Conservation (phyloP, 23 tunicate species). For the Trididemnum nubilum region DNA sequence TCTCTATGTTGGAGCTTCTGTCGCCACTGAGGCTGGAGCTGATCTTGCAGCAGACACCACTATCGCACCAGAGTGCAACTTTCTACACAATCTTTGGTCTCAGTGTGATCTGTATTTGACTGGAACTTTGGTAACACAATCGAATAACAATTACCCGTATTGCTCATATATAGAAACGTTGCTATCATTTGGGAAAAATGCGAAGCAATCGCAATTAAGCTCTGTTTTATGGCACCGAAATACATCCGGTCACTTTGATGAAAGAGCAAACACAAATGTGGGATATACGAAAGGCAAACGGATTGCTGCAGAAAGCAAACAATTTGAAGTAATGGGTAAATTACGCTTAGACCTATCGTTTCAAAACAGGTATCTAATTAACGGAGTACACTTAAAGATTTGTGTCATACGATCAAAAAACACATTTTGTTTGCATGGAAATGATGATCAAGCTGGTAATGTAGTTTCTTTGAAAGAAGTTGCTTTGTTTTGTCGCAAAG, state of each 20-base stretch:
- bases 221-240: neutral
- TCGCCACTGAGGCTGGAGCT: too few relatives aligned
- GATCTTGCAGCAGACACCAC: too few relatives aligned
- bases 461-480: neutral
- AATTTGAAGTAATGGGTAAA: conserved; percentile 14
- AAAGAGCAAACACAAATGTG: conserved; percentile 3
- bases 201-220: neutral
- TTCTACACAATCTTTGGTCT: conserved; percentile 10
- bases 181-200: too few relatives aligned
- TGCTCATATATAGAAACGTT: too few relatives aligned
- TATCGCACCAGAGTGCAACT: too few relatives aligned
- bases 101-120: too few relatives aligned
- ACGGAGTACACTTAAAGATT: conserved; percentile 20
- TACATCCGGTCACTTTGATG: conserved; percentile 20
- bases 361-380: conserved; percentile 23
- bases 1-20: too few relatives aligned
- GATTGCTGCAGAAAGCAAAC: conserved; percentile 16
- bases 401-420: neutral
- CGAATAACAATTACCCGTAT: too few relatives aligned
- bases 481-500: conserved; percentile 12
- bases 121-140: too few relatives aligned
- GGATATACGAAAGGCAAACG: conserved; percentile 26
- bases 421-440: neutral
- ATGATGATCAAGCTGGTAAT: neutral
- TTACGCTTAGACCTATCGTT: conserved; percentile 23